Evolutionary conservation across 1,140 invertebrate species (phyloP), one percentile per base, ranked within the genome.

Genomic region (Nebria ingens): DNA sequence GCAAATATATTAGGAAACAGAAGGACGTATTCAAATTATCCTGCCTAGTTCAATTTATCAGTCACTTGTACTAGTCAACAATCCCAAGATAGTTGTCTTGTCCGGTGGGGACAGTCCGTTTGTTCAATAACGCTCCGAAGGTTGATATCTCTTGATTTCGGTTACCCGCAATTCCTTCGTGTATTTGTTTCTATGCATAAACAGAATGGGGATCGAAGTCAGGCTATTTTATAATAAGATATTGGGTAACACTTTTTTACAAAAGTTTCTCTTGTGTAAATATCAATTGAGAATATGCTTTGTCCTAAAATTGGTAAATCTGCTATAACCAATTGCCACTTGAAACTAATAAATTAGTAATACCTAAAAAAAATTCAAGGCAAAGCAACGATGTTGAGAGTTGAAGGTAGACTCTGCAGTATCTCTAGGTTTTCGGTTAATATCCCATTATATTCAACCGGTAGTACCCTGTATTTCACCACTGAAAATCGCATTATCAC

Each of bases 401-500:
- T n/a, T n/a, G n/a, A n/a, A n/a, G n/a, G 4, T 29, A 29, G 25
- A 29, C 25, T 29, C 13, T 13, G 25, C 25, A 29, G 13, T 29
- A 29, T 29, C 25, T 29, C 25, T 29, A 13, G 4, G 25, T 29
- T 29, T 29, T 13, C 25, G 25, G 25, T 4, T 13, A 6, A 29
- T 29, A 6, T 13, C 25, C 25, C 25, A 29, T 29, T 29, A 6
- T 13, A 4, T 29, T 29, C 25, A 6, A 29, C 13, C n/a, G n/a
- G n/a, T n/a, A 45, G 9, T 9, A 11, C 40, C 17, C 40, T 17
- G 40, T 45, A 4, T 17, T 29, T 29, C 25, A 17, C 40, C 17
- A 17, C 40, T 45, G 40, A 45, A 17, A 45, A 45, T 45, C 40
- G 17, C 40, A 45, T 45, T 45, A 45, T 17, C 17, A 45, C 40